These are phyloP conservation scores for Gobiocypris rarus DNA, from an alignment of 2,113 vertebrate species.

Conservation along the genomic window DNA sequence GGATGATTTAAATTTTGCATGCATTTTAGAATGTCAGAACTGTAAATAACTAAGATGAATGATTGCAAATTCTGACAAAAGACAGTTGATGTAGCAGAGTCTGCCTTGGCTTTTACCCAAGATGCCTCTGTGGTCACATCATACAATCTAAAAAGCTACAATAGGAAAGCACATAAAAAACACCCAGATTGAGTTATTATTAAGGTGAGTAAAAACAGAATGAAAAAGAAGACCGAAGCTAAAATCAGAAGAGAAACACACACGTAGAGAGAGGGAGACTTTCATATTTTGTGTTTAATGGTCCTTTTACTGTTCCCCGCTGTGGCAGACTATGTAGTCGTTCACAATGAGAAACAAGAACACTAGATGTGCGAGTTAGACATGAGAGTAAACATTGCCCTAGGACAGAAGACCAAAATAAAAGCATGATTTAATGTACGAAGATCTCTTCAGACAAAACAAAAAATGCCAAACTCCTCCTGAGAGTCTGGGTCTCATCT, in stretches of 20 bases:
- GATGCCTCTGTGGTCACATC: background rate
- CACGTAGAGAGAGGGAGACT: background rate
- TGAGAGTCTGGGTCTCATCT: conserved; percentile 49
- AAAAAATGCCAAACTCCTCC: conserved; percentile 33
- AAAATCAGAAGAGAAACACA: background rate
- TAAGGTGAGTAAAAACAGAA: background rate
- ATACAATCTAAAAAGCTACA: background rate
- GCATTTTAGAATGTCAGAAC: background rate
- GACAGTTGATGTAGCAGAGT: background rate
- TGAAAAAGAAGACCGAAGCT: conserved; percentile 14
- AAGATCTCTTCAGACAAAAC: conserved; percentile 29
- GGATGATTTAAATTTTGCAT: no score
- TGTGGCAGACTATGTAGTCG: background rate
- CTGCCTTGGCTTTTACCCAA: background rate
- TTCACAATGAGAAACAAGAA: conserved; percentile 15
- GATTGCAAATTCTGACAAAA: background rate
- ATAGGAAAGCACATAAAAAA: background rate
- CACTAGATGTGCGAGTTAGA: conserved; percentile 18
- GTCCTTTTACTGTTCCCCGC: conserved; percentile 2
- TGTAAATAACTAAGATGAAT: background rate
- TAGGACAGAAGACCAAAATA: conserved; percentile 44
- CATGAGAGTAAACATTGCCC: conserved; percentile 3
- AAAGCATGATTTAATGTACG: conserved; percentile 35
- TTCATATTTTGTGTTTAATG: conserved; percentile 25
- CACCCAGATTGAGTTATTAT: background rate